phyloP scores from a whole-genome alignment of 2,888 invertebrate species.

The Poecilus cupreus region DNA sequence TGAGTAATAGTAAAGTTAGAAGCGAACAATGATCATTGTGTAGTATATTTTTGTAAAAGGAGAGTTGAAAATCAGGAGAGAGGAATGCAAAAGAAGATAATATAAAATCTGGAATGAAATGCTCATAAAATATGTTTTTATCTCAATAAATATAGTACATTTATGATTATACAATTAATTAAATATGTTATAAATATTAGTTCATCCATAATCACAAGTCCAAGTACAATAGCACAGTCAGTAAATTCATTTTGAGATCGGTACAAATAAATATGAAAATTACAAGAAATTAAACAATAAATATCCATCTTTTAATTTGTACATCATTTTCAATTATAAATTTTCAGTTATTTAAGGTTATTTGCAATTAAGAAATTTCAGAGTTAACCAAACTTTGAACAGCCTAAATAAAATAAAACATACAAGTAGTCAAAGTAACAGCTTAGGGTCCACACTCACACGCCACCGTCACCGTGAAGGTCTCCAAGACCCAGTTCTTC shows the following conservation, averaged over 20 bases:
- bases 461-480: conserved; percentile 68
- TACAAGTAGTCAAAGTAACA: no score
- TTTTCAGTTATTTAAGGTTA: no score
- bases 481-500: conserved; percentile 68
- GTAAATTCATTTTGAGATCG: not conserved
- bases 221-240: not conserved
- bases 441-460: conserved; percentile 69
- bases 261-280: not conserved
- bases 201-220: not conserved
- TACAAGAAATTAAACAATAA: not conserved
- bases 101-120: not conserved
- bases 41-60: no score
- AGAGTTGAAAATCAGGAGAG: no score
- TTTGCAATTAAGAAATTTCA: no score
- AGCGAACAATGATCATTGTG: no score
- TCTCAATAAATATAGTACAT: conserved; percentile 5
- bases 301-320: no score
- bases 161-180: not conserved
- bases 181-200: not conserved
- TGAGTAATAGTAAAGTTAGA: no score
- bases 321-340: no score
- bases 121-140: conserved; percentile 24
- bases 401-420: no score
- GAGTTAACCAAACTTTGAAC: no score
- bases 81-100: not conserved